Conservation (phyloP, 2,888 invertebrate genomes). For the Stenurella melanura region DNA sequence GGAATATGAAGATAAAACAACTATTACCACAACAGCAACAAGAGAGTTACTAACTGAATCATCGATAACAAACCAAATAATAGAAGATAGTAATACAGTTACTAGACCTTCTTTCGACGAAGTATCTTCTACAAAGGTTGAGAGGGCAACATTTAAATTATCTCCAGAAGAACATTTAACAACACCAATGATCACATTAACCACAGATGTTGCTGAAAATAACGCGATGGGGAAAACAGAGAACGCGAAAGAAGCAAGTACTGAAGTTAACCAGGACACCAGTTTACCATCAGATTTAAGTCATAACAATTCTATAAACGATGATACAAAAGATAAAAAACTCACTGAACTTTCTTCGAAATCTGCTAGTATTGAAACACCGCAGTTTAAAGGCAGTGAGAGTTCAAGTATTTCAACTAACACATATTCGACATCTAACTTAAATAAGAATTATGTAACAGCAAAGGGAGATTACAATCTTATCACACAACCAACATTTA, state of each 20-base stretch:
- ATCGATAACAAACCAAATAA: neutral
- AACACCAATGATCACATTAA: neutral
- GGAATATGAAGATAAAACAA: slow-evolving; percentile 5
- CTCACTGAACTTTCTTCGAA: neutral
- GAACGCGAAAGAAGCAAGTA: too few species aligned
- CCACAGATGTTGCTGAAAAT: neutral
- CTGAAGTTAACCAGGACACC: neutral
- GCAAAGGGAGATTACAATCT: neutral
- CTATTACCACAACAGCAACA: neutral
- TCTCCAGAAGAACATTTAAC: neutral
- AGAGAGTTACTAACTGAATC: neutral
- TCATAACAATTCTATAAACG: neutral
- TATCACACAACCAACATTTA: neutral
- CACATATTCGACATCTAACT: neutral
- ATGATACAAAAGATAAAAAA: neutral
- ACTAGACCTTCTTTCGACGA: too few species aligned
- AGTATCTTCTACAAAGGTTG: neutral
- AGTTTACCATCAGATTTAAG: neutral
- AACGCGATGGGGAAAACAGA: neutral
- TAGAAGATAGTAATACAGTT: neutral
- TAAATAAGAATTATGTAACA: neutral
- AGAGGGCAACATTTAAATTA: neutral
- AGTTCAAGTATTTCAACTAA: neutral
- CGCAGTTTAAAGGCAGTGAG: neutral
- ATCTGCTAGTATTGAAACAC: neutral